Base-by-base conservation (phyloP, 2,888 invertebrate species). In the Dioctria linearis region DNA sequence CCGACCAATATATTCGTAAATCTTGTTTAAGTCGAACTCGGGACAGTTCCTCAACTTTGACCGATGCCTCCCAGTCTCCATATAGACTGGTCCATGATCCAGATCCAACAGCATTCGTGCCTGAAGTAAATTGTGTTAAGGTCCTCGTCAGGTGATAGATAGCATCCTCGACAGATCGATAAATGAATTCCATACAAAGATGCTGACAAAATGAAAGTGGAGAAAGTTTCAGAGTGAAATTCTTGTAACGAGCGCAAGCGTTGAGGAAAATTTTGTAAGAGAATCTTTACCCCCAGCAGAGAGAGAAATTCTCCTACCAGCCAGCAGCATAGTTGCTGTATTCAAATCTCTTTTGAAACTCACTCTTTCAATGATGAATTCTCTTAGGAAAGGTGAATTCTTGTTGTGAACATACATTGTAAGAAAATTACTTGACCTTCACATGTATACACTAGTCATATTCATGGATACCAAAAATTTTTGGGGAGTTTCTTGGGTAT, bases 141-240 rank as follows among this genome's bases (percentile, higher is more conserved):
- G 75, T 75, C 75, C 61, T 75, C 46, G 6, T 75, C 75, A 75
- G 75, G 75, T 75, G 59, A 75, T 57, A 25, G 25, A 25, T 25
- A 61, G 75, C 40, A 42, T 25, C 59, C 75, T 25, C 25, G n/a
- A 59, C 75, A 59, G 37, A 75, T 75, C 75, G 61, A 75, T 75
- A 75, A 75, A 25, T 61, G 61, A 61, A 75, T 75, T 42, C 75
- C 75, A 61, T 43, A 40, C 59, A 59, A 37, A 25, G 61, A 9
- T 13, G 46, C 75, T 61, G 59, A 8, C 43, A 5, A 43, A 59
- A 57, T 11, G 57, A 57, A 13, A 57, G 8, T 54, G 54, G 71
- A 71, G 71, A 71, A 54, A 49, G 3, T 71, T 51, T 51, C n/a
- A 39, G 54, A 54, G 46, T 43, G 67, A 46, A 42, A 46, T 67